Percentiles rank a stretch among this genome's conserved stretches.
These are phyloP conservation scores for Coreoperca whiteheadi DNA, from an alignment of 2,113 vertebrate genomes.

Conservation along the genomic window DNA sequence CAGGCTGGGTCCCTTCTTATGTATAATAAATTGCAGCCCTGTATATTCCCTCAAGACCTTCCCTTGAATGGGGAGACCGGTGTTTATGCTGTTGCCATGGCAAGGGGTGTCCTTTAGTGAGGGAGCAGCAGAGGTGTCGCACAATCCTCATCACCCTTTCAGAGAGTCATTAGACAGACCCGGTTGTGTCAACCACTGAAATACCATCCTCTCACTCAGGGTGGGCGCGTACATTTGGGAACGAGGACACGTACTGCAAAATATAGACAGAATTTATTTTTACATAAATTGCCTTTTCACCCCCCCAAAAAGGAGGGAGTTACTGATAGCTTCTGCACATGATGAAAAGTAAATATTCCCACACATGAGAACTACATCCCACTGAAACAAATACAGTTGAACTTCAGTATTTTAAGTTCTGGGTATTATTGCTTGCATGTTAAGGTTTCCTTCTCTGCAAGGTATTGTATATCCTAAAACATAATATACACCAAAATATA, in stretches of 20 bases:
- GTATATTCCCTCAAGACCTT: conserved; percentile 54
- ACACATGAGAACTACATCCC: conserved; percentile 54
- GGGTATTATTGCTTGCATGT: conserved; percentile 61
- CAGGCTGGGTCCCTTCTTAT: conserved; percentile 40
- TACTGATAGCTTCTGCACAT: conserved; percentile 56
- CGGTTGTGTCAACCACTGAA: conserved; percentile 36
- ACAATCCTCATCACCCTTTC: conserved; percentile 66
- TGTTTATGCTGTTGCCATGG: conserved; percentile 84
- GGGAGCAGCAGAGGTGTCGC: conserved; percentile 72
- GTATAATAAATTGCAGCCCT: conserved; percentile 58
- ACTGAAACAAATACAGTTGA: conserved; percentile 52
- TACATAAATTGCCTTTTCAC: conserved; percentile 55
- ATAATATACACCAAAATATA: conserved; percentile 43
- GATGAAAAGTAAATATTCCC: conserved; percentile 78
- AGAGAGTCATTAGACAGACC: conserved; percentile 46
- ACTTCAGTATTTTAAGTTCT: conserved; percentile 56
- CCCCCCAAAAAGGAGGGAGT: conserved; percentile 54
- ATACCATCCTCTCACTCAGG: conserved; percentile 35
- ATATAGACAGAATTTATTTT: conserved; percentile 67
- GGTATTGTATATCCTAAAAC: conserved; percentile 65
- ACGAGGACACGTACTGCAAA: conserved; percentile 52
- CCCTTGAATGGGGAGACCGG: conserved; percentile 59
- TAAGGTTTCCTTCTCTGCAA: conserved; percentile 35
- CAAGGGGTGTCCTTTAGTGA: conserved; percentile 71
- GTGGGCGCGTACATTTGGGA: conserved; percentile 37